Evolutionary conservation across 2,797 vertebrate species (phyloP), one percentile per base, ranked within the genome.

Genomic region (Enteromius trimaculatus): DNA sequence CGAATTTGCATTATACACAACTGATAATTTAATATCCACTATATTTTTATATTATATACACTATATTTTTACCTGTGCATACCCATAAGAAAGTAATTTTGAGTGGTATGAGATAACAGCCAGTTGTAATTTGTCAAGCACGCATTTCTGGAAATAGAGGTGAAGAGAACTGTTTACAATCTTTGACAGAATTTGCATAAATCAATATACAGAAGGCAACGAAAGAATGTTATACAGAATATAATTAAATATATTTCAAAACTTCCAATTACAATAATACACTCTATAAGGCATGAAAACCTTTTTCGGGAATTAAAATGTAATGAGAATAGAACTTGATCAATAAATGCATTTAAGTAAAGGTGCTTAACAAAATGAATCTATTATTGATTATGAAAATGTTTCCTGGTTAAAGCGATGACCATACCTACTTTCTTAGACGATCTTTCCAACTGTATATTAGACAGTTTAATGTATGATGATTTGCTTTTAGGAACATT

Each of bases 221-320:
- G n/a, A n/a, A n/a, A n/a, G n/a, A n/a, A n/a, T n/a, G n/a, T n/a
- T n/a, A n/a, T n/a, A n/a, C 34, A 42, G 19, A 60, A 76, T 26
- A 76, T 58, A 23, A 39, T 60, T 74, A 37, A 6, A 55, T 53
- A 74, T 74, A 14, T 55, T 55, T 55, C 53, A 58, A 39, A 26
- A 17, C 39, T 26, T 76, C 55, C 7, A 5, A 76, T 76, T 60
- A n/a, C 14, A 26, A 42, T 60, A 37, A 1, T 58, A 42, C 8
- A 23, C 37, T 58, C 2, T 23, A 42, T 7, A 51, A 21, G 11
- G 14, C 34, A 42, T 76, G 13, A 42, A 60, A 60, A 23, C 74
- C 21, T 60, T 42, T 76, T 76, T 42, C 74, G 11, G 74, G 74
- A 60, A 76, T 76, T 76, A 76, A 17, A 26, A 37, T 42, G 23